These are phyloP conservation scores for Meiosimyza decipiens DNA, from an alignment of 2,888 invertebrate genomes.

Conservation along the genomic window DNA sequence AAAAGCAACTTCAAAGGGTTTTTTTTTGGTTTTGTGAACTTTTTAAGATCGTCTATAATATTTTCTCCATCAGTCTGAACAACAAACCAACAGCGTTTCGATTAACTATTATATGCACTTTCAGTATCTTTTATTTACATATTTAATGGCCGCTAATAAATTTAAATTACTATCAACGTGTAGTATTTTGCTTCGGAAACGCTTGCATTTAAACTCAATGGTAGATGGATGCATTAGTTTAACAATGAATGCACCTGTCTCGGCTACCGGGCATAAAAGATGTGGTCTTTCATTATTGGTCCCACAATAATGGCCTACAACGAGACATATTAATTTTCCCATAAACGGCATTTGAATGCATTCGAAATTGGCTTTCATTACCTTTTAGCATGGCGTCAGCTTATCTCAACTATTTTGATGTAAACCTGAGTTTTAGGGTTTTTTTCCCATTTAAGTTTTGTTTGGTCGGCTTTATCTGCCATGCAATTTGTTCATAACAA, in stretches of 20 bases:
- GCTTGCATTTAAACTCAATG: not conserved
- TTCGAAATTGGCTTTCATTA: conserved; percentile 11
- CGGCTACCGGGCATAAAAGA: conserved; percentile 10
- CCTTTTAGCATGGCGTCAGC: conserved; percentile 24
- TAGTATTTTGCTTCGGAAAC: not conserved
- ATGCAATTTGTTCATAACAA: conserved; percentile 25
- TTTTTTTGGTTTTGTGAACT: no score
- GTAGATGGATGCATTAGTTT: not conserved
- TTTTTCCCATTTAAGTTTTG: not conserved
- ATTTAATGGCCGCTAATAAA: conserved; percentile 12
- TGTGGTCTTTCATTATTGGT: conserved; percentile 5
- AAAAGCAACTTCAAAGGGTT: no score
- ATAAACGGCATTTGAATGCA: conserved; percentile 2
- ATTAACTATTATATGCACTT: no score
- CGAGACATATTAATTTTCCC: conserved; percentile 9
- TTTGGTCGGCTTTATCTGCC: conserved; percentile 5
- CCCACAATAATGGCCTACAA: not conserved
- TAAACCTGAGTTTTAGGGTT: conserved; percentile 17
- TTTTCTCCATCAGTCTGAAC: no score
- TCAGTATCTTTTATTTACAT: no score
- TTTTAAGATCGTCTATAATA: no score
- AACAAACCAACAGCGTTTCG: no score
- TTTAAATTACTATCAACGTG: not conserved
- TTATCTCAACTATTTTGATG: conserved; percentile 23
- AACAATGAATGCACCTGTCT: conserved; percentile 24